Evolutionary conservation across 2,113 vertebrate species (phyloP), one percentile per base, ranked within the genome.

Genomic region (Dasypus novemcinctus): DNA sequence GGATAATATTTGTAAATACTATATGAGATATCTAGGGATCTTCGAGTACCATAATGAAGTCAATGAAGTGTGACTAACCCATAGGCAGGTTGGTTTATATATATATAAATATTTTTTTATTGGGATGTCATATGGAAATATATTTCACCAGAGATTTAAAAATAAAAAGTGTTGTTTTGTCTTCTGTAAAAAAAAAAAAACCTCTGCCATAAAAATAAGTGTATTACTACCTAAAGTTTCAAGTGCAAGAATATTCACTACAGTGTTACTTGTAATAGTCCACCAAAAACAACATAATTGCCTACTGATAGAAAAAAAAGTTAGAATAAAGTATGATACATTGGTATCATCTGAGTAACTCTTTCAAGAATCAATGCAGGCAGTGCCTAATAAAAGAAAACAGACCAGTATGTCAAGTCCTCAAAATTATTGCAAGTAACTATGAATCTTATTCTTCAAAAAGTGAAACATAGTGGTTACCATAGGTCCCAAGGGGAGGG

Each of bases 61-160:
- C 98, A 98, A 97, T 98, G 97, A 96, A 98, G 97, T 94, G 97
- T 98, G 98, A 97, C 98, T 98, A 95, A 98, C 29, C 89, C 97
- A 97, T 98, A 98, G 97, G 97, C 98, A 97, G 98, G 98, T 98
- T 98, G 98, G 98, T 98, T 98, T 98, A 98, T 97, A 91, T 98
- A n/a, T n/a, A n/a, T n/a, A n/a, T 97, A 90, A 81, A 76, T 96
- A 97, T 97, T 98, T 98, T 95, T 75, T 91, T 68, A 97, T 98
- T 79, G 98, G 98, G 98, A 98, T 99, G 97, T 97, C 98, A 95
- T 98, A 98, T 98, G 98, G 97, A 98, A 98, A 97, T 97, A 97
- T 98, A 96, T 98, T 98, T 98, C 98, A 98, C 97, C 98, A 98
- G 98, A 98, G 98, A 98, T 98, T 98, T 98, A 98, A 98, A 98